phyloP scores from a whole-genome alignment of 2,113 vertebrate genomes.

The Crotalus viridis region DNA sequence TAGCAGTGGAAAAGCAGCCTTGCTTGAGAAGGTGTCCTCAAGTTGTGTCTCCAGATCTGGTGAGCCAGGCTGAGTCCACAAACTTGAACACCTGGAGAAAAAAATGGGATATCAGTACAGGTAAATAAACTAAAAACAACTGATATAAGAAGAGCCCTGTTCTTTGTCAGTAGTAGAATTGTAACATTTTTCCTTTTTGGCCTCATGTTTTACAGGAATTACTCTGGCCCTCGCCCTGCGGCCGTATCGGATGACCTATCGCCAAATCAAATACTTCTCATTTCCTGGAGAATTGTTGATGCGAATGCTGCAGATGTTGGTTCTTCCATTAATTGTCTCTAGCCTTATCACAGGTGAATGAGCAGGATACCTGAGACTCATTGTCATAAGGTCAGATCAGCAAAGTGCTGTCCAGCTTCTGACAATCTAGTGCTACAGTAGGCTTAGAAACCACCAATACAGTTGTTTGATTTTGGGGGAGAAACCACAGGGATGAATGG shows the following conservation, averaged over 20 bases:
- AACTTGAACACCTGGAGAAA: background rate
- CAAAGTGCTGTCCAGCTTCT: background rate
- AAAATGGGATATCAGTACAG: background rate
- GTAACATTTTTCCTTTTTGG: background rate
- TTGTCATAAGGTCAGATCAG: background rate
- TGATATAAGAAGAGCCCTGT: background rate
- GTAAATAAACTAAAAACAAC: background rate
- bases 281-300: slow-evolving; percentile 97
- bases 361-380: slow-evolving; percentile 8
- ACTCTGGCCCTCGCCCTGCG: slow-evolving; percentile 85
- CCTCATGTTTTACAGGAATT: slow-evolving; percentile 75
- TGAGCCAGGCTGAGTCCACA: background rate
- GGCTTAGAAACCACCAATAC: background rate
- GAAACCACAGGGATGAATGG: background rate
- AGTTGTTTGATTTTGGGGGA: background rate
- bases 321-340: slow-evolving; percentile 92
- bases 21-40: background rate
- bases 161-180: too few relatives aligned
- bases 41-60: background rate
- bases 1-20: background rate
- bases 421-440: background rate
- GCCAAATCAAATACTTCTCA: slow-evolving; percentile 92
- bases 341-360: slow-evolving; percentile 90
- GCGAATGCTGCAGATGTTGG: slow-evolving; percentile 96
- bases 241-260: slow-evolving; percentile 82